A percentile compares a stretch with the other conserved stretches of the same genome.
Evolutionary conservation across 2,888 invertebrate species (phyloP).

Genomic region (Spisula solida): DNA sequence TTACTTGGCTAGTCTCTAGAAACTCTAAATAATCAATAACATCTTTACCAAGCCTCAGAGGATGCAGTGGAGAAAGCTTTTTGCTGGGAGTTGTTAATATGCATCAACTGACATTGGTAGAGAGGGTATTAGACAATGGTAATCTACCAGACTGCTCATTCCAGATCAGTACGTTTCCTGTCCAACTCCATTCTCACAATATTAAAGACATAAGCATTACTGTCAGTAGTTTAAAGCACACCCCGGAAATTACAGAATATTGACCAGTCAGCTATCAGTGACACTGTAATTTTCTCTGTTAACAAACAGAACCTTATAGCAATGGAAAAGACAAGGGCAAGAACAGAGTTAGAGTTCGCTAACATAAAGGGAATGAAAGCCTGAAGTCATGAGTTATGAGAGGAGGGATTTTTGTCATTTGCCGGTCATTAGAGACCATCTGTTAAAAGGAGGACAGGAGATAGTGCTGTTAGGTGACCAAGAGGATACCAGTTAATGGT

Average conservation of each 20-base stretch:
- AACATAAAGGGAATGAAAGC: too few relatives aligned
- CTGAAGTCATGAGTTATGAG: too few relatives aligned
- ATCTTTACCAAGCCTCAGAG: background rate
- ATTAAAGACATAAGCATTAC: background rate
- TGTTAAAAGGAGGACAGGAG: too few relatives aligned
- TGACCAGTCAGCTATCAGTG: background rate
- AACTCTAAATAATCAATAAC: slow-evolving; percentile 4
- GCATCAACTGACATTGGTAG: background rate
- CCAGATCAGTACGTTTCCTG: background rate
- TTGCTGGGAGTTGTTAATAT: background rate
- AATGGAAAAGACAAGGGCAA: background rate
- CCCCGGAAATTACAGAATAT: background rate
- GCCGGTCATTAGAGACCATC: too few relatives aligned
- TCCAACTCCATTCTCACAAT: background rate
- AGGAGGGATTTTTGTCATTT: too few relatives aligned
- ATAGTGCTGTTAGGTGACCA: too few relatives aligned
- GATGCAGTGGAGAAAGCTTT: background rate
- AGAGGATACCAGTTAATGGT: too few relatives aligned
- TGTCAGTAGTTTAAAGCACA: background rate
- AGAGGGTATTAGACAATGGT: background rate
- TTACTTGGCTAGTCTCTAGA: background rate
- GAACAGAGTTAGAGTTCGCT: background rate
- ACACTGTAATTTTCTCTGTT: background rate
- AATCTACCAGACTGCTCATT: background rate
- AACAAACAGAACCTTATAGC: background rate